Evolutionary conservation across 2,113 vertebrate species (phyloP).

Genomic region (Chaetura pelagica): DNA sequence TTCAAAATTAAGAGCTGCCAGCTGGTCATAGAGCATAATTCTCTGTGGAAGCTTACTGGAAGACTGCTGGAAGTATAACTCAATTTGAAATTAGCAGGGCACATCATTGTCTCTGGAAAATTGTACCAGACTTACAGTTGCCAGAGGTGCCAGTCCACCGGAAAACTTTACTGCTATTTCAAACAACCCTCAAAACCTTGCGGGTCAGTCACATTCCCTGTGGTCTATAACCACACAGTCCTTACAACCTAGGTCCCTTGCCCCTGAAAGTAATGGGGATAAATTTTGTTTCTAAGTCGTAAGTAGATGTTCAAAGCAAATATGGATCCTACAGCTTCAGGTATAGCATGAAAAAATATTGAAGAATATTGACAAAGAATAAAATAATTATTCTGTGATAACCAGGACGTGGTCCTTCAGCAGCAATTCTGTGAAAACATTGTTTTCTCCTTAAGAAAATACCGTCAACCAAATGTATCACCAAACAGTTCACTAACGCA

Average conservation of each 20-base stretch:
- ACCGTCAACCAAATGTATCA: not conserved
- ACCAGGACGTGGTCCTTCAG: not conserved
- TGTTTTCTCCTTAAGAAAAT: not conserved
- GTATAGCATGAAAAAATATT: not conserved
- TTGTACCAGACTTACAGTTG: not conserved
- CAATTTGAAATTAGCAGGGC: not conserved
- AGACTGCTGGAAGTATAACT: not conserved
- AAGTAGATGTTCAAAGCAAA: not conserved
- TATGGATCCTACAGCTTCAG: not conserved
- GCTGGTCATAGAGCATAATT: not conserved
- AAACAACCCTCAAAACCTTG: not conserved
- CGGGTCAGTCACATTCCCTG: not conserved
- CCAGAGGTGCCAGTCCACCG: not conserved
- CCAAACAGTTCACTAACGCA: not conserved
- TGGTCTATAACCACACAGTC: not conserved
- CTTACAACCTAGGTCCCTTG: not conserved
- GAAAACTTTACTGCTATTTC: not conserved
- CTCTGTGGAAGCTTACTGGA: not conserved
- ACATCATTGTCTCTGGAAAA: not conserved
- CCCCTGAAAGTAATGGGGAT: not conserved
- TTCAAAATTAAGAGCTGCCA: not conserved
- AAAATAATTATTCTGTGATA: not conserved
- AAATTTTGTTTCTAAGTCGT: not conserved
- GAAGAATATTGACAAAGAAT: not conserved
- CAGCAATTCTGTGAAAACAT: not conserved